phyloP scores from a whole-genome alignment of 2,113 vertebrate species.

The Ellobius talpinus region DNA sequence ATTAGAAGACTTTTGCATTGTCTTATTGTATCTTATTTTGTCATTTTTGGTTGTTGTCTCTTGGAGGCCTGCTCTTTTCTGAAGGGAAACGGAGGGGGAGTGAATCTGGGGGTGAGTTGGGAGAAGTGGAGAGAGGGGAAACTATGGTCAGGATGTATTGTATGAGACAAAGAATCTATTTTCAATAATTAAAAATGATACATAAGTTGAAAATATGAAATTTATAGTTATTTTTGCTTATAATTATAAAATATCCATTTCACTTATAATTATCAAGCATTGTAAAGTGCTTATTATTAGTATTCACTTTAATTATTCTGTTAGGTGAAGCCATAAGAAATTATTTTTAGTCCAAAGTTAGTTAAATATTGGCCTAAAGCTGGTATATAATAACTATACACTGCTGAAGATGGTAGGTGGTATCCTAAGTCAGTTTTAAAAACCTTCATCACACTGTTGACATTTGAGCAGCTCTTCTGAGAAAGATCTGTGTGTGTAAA shows the following conservation, averaged over 20 bases:
- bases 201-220: conserved; percentile 25
- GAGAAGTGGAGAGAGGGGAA: not conserved
- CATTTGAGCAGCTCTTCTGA: conserved; percentile 32
- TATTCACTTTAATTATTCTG: not conserved
- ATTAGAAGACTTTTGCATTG: not conserved
- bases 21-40: not conserved
- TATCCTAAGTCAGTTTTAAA: conserved; percentile 42
- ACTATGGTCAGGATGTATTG: not conserved
- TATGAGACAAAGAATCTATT: not conserved
- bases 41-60: not conserved
- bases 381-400: not conserved
- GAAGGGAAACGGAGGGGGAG: not conserved
- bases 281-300: not conserved
- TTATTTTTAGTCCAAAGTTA: conserved; percentile 8
- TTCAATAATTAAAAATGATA: not conserved
- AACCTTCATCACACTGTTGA: not conserved
- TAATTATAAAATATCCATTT: conserved; percentile 28
- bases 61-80: not conserved
- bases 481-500: not conserved
- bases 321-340: conserved; percentile 21
- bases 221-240: not conserved
- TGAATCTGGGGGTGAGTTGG: not conserved
- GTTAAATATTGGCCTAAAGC: conserved; percentile 21
- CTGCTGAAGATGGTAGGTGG: not conserved
- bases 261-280: not conserved